A percentile compares a stretch with the other conserved stretches of the same genome.
Conservation (phyloP, 2,113 vertebrate species). For the Bucco capensis region DNA sequence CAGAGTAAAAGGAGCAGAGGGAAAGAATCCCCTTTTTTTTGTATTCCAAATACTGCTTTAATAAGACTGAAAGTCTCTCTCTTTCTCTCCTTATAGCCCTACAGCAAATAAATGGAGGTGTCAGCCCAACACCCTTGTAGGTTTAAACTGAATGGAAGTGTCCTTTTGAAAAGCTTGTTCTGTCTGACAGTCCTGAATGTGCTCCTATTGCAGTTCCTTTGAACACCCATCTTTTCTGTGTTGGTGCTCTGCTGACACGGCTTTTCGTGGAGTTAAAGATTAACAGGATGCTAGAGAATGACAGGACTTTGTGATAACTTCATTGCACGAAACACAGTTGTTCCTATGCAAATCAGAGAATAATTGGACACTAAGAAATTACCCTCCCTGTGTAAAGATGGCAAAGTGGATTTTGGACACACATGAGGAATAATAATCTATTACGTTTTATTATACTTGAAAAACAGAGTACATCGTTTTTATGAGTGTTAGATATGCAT, state of each 20-base stretch:
- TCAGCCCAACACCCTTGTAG: conserved; percentile 69
- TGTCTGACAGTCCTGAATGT: conserved; percentile 70
- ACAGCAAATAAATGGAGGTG: conserved; percentile 71
- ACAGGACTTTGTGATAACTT: conserved; percentile 57
- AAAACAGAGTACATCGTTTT: conserved; percentile 53
- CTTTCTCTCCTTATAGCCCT: conserved; percentile 40
- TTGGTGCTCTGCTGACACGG: conserved; percentile 71
- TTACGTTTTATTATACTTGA: conserved; percentile 48
- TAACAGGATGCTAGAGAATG: conserved; percentile 59
- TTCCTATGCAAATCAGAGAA: conserved; percentile 37
- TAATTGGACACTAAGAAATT: conserved; percentile 43
- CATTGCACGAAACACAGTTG: conserved; percentile 32
- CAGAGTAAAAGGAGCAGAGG: background rate
- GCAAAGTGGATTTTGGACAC: conserved; percentile 41
- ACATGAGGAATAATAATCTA: conserved; percentile 36
- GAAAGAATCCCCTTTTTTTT: background rate
- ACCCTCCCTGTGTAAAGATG: background rate
- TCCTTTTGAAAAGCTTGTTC: conserved; percentile 75
- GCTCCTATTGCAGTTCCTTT: conserved; percentile 66
- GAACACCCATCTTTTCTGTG: conserved; percentile 54
- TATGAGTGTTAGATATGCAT: conserved; percentile 30
- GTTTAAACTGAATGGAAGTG: conserved; percentile 75
- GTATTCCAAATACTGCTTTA: conserved; percentile 50
- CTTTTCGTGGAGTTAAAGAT: conserved; percentile 73
- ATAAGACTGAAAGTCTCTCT: conserved; percentile 40